Percentiles rank a stretch among this genome's conserved stretches.
These are phyloP conservation scores for Aix galericulata DNA, from an alignment of 2,113 vertebrate genomes.

Conservation along the genomic window DNA sequence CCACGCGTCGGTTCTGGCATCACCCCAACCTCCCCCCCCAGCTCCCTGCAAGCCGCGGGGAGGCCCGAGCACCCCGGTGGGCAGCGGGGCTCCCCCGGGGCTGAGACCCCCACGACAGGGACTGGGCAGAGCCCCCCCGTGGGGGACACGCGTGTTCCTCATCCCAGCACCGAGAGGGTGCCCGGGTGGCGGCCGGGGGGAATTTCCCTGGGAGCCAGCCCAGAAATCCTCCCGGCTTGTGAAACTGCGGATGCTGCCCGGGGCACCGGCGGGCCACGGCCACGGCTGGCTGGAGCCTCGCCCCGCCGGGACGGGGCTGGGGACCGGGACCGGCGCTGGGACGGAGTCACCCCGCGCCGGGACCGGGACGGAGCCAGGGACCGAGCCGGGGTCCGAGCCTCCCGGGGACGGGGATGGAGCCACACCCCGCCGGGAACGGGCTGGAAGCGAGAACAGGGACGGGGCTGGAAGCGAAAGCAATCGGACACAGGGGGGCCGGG, in stretches of 20 bases:
- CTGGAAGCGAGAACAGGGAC: neutral
- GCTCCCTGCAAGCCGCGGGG: neutral
- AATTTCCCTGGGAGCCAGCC: slow-evolving; percentile 42
- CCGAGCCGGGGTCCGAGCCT: neutral
- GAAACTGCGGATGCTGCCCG: slow-evolving; percentile 44
- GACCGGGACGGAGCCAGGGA: neutral
- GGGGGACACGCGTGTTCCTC: neutral
- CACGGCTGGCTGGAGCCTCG: slow-evolving; percentile 42
- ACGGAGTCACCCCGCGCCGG: neutral
- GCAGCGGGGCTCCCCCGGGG: neutral
- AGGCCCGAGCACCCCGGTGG: neutral
- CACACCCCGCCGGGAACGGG: neutral
- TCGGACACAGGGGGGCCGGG: neutral
- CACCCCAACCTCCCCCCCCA: slow-evolving; percentile 32
- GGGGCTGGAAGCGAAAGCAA: neutral
- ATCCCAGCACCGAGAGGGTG: slow-evolving; percentile 1
- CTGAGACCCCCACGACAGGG: neutral
- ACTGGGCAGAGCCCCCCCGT: neutral
- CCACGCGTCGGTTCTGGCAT: neutral
- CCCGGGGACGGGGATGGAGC: neutral
- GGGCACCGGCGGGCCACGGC: slow-evolving; percentile 32
- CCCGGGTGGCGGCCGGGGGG: neutral
- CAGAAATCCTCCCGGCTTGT: slow-evolving; percentile 55
- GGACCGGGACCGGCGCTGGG: neutral
- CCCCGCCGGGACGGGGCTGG: neutral